These are phyloP conservation scores for Doryteuthis pealeii DNA, from an alignment of 1,140 invertebrate species.

Conservation along the genomic window DNA sequence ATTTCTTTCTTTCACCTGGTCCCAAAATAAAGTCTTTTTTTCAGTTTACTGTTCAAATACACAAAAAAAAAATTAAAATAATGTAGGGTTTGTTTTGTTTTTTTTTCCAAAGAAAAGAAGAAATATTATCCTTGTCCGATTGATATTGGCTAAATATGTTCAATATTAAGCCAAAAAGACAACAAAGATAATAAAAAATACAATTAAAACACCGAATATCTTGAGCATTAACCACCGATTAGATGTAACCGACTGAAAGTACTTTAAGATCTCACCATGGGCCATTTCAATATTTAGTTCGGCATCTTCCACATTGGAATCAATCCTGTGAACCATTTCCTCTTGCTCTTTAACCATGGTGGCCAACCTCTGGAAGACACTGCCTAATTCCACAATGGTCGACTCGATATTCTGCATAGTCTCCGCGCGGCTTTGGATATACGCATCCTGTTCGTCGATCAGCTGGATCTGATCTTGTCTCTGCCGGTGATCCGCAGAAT, in stretches of 20 bases:
- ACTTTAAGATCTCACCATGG: slow-evolving; percentile 94
- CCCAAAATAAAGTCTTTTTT: no score
- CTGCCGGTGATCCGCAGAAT: slow-evolving; percentile 47
- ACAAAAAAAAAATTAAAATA: no score
- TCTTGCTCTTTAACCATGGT: slow-evolving; percentile 99
- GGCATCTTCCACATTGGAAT: slow-evolving; percentile 94
- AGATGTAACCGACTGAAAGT: slow-evolving; percentile 95
- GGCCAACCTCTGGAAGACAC: slow-evolving; percentile 96
- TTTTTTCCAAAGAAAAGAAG: no score
- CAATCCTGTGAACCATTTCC: slow-evolving; percentile 97
- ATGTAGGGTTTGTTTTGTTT: no score
- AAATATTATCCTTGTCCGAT: no score
- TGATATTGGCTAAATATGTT: no score
- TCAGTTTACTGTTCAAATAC: no score
- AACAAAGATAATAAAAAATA: slow-evolving; percentile 99
- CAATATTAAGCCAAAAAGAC: slow-evolving; percentile 71
- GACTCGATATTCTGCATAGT: slow-evolving; percentile 99
- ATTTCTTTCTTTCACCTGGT: no score
- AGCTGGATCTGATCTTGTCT: slow-evolving; percentile 69
- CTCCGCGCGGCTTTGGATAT: slow-evolving; percentile 89
- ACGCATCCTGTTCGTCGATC: slow-evolving; percentile 78
- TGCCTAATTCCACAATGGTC: slow-evolving; percentile 98
- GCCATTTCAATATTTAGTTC: slow-evolving; percentile 96
- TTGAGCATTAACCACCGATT: slow-evolving; percentile 99
- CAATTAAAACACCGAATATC: slow-evolving; percentile 96